Percentiles rank a stretch among this genome's conserved stretches.
These are phyloP conservation scores for Tauraco hartlaubi DNA, from an alignment of 2,797 vertebrate genomes.

Conservation along the genomic window DNA sequence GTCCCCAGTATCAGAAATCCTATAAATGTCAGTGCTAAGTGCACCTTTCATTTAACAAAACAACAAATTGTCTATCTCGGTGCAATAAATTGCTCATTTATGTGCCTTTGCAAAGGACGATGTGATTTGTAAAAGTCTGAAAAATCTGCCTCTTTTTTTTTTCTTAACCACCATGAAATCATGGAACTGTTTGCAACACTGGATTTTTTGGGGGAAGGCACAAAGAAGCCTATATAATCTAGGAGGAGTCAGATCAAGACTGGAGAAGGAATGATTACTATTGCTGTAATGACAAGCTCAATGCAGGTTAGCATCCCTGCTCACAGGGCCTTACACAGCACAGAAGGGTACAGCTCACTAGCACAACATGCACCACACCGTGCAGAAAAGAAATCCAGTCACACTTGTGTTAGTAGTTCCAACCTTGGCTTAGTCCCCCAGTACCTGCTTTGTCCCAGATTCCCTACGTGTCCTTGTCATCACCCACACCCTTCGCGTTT, in stretches of 20 bases:
- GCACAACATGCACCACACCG: not conserved
- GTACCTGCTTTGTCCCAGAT: not conserved
- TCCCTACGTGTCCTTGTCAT: not conserved
- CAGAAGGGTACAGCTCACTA: not conserved
- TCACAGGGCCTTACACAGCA: not conserved
- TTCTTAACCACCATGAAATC: not conserved
- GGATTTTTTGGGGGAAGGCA: not conserved
- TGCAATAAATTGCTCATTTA: not conserved
- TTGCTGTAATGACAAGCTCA: not conserved
- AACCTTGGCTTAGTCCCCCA: not conserved
- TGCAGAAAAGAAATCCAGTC: not conserved
- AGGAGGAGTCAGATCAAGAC: not conserved
- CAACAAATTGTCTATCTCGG: conserved; percentile 1
- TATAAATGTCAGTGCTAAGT: conserved; percentile 2
- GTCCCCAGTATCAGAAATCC: not conserved
- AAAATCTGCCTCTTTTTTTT: not conserved
- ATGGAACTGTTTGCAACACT: not conserved
- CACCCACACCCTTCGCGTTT: not conserved
- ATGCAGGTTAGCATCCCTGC: not conserved
- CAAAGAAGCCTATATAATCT: not conserved
- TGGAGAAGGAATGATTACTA: not conserved
- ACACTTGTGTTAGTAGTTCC: not conserved
- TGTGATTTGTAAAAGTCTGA: not conserved
- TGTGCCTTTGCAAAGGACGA: not conserved
- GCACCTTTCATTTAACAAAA: conserved; percentile 15